phyloP scores from a whole-genome alignment of 92 coral and sea anemone genomes.

The Phymanthus crucifer region DNA sequence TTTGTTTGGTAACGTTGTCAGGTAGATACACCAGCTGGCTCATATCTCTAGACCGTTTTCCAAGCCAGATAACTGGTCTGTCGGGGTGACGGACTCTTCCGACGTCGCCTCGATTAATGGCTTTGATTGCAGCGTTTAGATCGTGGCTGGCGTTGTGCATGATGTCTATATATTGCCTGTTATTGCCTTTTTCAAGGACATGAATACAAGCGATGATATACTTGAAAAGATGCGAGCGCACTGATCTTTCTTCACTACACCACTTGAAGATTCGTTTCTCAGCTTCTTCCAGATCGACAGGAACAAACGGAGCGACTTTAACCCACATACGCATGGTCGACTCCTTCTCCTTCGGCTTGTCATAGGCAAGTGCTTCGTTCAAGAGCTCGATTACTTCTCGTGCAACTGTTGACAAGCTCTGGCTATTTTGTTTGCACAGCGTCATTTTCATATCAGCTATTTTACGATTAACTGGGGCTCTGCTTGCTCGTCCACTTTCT shows the following conservation, averaged over 20 bases:
- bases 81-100: constrained; percentile 67
- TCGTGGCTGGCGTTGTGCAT: constrained; percentile 37
- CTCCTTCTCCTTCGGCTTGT: constrained; percentile 27
- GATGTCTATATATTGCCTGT: constrained; percentile 29
- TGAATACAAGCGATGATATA: constrained; percentile 53
- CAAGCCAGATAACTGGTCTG: constrained; percentile 64
- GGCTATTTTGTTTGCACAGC: background rate
- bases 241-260: constrained; percentile 51
- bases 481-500: constrained; percentile 34
- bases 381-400: constrained; percentile 16
- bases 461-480: constrained; percentile 54
- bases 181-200: constrained; percentile 41
- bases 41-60: constrained; percentile 45
- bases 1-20: constrained; percentile 12
- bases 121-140: constrained; percentile 25
- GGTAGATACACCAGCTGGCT: constrained; percentile 35
- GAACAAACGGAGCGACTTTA: constrained; percentile 39
- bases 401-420: constrained; percentile 32
- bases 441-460: constrained; percentile 51
- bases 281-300: constrained; percentile 37
- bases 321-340: constrained; percentile 71
- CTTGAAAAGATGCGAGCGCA: constrained; percentile 48
- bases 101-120: constrained; percentile 56
- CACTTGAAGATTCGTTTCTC: constrained; percentile 44
- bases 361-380: constrained; percentile 47